These are phyloP conservation scores for Archegozetes longisetosus DNA, from an alignment of 1,140 invertebrate species.

Conservation along the genomic window DNA sequence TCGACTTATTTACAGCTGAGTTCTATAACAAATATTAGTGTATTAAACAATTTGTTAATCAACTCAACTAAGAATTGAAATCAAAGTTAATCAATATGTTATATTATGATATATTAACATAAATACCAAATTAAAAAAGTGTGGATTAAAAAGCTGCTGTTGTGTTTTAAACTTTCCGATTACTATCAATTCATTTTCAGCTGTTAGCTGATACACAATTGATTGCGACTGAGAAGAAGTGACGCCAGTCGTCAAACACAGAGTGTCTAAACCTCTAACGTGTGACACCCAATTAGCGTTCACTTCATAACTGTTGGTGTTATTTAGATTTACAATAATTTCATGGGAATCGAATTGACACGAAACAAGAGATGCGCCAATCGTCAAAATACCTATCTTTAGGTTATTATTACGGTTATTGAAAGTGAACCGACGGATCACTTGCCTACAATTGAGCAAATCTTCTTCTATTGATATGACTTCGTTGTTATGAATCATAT, in stretches of 20 bases:
- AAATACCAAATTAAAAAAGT: constrained; percentile 12
- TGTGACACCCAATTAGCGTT: constrained; percentile 6
- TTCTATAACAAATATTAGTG: constrained; percentile 5
- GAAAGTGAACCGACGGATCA: constrained; percentile 10
- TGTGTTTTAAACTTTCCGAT: constrained; percentile 3
- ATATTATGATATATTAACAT: background rate
- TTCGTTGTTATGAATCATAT: constrained; percentile 17
- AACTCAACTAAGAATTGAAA: background rate
- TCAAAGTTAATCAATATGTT: background rate
- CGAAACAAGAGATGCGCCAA: constrained; percentile 5
- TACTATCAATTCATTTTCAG: constrained; percentile 8
- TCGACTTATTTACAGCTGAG: background rate
- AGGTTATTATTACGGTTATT: constrained; percentile 12
- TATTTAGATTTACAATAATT: background rate
- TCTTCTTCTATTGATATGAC: constrained; percentile 16
- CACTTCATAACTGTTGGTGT: background rate
- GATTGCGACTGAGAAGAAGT: background rate
- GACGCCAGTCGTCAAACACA: background rate
- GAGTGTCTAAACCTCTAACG: constrained; percentile 10
- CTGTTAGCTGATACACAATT: constrained; percentile 11
- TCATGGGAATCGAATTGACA: constrained; percentile 9
- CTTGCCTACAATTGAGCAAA: background rate
- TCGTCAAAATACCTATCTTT: background rate
- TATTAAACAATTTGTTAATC: background rate
- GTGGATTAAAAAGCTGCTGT: constrained; percentile 2